phyloP scores from a whole-genome alignment of 2,113 vertebrate species.

The Perca schrenkii region DNA sequence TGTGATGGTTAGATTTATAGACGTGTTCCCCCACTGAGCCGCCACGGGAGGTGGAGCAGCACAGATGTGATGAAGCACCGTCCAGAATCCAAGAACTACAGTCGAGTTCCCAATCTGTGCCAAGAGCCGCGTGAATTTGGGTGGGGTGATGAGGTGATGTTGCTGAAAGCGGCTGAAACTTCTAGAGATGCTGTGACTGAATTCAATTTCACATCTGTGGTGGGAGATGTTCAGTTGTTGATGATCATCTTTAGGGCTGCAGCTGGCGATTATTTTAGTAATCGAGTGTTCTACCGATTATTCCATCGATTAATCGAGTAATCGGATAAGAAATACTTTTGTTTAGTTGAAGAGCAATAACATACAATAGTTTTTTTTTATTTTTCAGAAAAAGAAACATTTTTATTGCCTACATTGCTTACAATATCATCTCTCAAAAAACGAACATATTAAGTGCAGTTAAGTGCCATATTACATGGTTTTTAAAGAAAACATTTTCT shows the following conservation, averaged over 20 bases:
- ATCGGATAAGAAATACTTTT: no score
- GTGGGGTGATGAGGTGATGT: slow-evolving; percentile 29
- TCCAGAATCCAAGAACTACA: slow-evolving; percentile 71
- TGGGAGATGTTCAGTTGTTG: slow-evolving; percentile 41
- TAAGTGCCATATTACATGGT: no score
- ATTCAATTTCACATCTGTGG: slow-evolving; percentile 65
- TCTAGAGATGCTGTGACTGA: slow-evolving; percentile 51
- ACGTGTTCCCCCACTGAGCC: slow-evolving; percentile 62
- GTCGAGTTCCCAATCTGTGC: slow-evolving; percentile 53
- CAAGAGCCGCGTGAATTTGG: slow-evolving; percentile 57
- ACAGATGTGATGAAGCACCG: slow-evolving; percentile 75
- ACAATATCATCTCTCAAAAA: no score
- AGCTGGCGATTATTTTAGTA: no score
- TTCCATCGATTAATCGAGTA: no score
- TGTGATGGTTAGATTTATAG: slow-evolving; percentile 81
- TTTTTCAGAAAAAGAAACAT: no score
- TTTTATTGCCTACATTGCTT: no score
- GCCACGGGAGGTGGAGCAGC: slow-evolving; percentile 68
- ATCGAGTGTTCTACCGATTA: no score
- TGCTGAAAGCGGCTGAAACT: slow-evolving; percentile 41
- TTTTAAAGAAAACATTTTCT: no score
- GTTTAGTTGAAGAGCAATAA: no score
- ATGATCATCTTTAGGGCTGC: slow-evolving; percentile 2
- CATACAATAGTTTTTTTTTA: no score
- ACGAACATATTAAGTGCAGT: no score